These are phyloP conservation scores for Centropyge bicolor DNA, from an alignment of 2,797 vertebrate species.

Conservation along the genomic window DNA sequence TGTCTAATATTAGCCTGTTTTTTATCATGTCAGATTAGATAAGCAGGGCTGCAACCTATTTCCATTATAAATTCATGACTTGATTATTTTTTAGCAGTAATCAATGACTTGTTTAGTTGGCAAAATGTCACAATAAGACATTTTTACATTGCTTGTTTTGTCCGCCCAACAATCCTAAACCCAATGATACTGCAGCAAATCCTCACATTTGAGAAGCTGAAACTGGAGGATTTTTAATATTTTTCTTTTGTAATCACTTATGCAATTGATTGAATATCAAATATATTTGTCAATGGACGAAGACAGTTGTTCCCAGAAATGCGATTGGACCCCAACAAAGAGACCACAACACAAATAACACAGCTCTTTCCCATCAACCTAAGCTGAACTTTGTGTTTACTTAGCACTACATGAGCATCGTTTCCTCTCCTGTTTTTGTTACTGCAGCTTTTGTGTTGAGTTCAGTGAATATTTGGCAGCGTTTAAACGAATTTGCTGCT, in stretches of 20 bases:
- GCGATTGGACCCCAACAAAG: neutral
- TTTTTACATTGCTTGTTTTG: neutral
- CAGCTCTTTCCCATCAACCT: neutral
- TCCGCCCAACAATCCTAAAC: neutral
- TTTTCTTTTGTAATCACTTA: neutral
- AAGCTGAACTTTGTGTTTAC: neutral
- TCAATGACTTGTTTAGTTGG: neutral
- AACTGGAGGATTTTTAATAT: neutral
- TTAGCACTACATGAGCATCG: neutral
- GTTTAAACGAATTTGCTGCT: slow-evolving; percentile 15
- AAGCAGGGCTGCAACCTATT: neutral
- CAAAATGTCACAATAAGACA: neutral
- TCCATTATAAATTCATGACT: neutral
- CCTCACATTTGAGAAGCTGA: neutral
- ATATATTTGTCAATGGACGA: neutral
- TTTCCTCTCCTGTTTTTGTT: neutral
- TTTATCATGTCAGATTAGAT: neutral
- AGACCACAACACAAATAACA: neutral
- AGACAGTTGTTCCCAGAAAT: neutral
- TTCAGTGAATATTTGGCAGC: neutral
- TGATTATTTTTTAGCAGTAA: neutral
- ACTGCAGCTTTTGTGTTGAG: neutral
- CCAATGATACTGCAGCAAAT: neutral
- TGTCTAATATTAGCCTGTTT: slow-evolving; percentile 7
- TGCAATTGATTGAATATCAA: neutral